A percentile compares a stretch with the other conserved stretches of the same genome.
Evolutionary conservation across 2,888 invertebrate species (phyloP).

Genomic region (Stenichneumon culpator): DNA sequence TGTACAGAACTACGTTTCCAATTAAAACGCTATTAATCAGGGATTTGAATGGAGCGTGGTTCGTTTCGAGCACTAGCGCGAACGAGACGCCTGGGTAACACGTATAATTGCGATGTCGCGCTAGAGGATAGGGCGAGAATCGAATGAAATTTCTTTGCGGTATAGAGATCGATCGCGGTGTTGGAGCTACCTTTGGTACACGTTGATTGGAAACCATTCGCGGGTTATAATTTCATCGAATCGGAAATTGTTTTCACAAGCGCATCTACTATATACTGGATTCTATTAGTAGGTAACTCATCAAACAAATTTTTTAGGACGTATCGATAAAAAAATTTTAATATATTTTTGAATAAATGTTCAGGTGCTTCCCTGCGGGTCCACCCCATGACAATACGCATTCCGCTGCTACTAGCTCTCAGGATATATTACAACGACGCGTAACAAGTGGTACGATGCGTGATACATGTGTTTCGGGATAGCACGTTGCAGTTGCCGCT

Average conservation of each 20-base stretch:
- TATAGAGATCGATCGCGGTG: not conserved
- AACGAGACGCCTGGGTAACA: conserved; percentile 2
- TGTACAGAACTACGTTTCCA: conserved; percentile 55
- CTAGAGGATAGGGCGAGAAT: conserved; percentile 11
- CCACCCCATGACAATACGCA: too few species aligned
- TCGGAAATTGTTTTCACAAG: conserved; percentile 60
- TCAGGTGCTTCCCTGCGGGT: too few species aligned
- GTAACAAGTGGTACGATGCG: conserved; percentile 2
- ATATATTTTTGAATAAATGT: too few species aligned
- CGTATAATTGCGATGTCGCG: conserved; percentile 48
- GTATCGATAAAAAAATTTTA: not conserved
- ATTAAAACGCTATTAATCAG: conserved; percentile 67
- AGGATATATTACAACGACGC: not conserved
- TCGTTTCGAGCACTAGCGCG: not conserved
- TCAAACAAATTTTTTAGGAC: not conserved
- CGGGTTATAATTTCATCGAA: conserved; percentile 53
- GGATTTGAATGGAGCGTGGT: conserved; percentile 52
- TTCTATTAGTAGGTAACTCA: not conserved
- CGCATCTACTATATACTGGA: not conserved
- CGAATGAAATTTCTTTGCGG: conserved; percentile 59
- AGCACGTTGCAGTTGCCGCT: not conserved
- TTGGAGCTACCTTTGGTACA: conserved; percentile 1
- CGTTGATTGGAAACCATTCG: conserved; percentile 65
- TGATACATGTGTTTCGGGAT: conserved; percentile 14
- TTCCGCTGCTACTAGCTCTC: not conserved